A percentile compares a stretch with the other conserved stretches of the same genome.
Conservation (phyloP, 2,113 vertebrate species). For the Condylura cristata region DNA sequence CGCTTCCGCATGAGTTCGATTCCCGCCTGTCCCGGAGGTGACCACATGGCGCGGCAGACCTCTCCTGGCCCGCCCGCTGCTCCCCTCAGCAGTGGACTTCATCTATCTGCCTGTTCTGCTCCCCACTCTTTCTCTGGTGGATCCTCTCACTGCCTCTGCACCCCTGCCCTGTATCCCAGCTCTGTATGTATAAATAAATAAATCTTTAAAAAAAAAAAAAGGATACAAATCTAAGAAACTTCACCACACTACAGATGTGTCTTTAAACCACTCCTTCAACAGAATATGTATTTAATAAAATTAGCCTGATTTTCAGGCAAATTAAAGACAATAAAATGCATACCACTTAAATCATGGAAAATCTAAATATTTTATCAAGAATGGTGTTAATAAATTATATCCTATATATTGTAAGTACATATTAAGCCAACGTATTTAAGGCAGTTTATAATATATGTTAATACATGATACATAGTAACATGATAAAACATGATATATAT, state of each 20-base stretch:
- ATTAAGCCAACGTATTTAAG: conserved; percentile 2
- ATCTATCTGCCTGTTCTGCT: too few species aligned
- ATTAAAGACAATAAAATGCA: conserved; percentile 24
- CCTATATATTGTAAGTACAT: background rate
- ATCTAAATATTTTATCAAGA: conserved; percentile 30
- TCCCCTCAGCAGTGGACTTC: too few species aligned
- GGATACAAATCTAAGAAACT: conserved; percentile 5
- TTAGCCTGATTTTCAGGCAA: conserved; percentile 10
- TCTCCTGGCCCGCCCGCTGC: too few species aligned
- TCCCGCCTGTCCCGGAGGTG: too few species aligned
- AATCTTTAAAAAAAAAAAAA: too few species aligned
- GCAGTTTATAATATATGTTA: background rate
- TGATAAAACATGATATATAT: background rate
- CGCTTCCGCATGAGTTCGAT: too few species aligned
- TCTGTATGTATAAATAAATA: too few species aligned
- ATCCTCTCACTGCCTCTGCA: too few species aligned
- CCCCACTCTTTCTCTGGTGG: too few species aligned
- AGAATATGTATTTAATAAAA: conserved; percentile 26
- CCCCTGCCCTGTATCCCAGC: too few species aligned
- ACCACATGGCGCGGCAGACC: too few species aligned
- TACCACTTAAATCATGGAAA: background rate
- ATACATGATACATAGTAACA: background rate
- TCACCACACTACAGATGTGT: background rate
- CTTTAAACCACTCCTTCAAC: background rate
- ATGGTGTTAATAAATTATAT: conserved; percentile 16